Base-by-base conservation (phyloP, 2,888 invertebrate species). In the Tenthredo mesomela region DNA sequence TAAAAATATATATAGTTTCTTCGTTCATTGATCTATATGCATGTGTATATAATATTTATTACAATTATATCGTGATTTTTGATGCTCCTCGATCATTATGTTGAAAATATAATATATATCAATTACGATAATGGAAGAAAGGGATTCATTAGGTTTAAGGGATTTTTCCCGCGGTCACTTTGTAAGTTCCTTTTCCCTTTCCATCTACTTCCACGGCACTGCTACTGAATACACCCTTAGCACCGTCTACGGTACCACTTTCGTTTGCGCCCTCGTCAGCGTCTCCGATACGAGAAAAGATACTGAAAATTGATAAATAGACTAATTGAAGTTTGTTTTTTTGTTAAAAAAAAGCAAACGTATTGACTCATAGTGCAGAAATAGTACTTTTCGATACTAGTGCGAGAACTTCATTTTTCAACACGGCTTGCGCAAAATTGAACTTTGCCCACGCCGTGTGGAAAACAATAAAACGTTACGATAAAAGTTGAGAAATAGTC, bases 161-260 rank as follows among this genome's bases (percentile, higher is more conserved):
- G 47, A 90, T 88, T 91, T 94, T 94, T 85, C 94, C 94, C 4
- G 94, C 94, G 82, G 94, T 91, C 0, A 94, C 94, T 37, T 93
- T 92, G 89, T 94, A 95, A 78, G 93, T 92, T 84, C 95, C 94
- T 89, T 94, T 94, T 78, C 95, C 95, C 61, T 92, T 89, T 10
- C 92, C 91, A 86, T 94, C 94, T 43, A 94, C 90, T 6, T 93
- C 92, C 4, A 94, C 92, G 4, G 94, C 93, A 86, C 94, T 94
- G 67, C 93, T 93, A 88, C 94, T 94, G 91, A 93, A 94, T 25
- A 94, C 94, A 1, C 94, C 95, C 70, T 93, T 93, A 7, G 93
- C 93, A 18, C 94, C 94, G 61, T 91, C 89, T 18, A 94, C 93
- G 15, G 90, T 90, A 21, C 94, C 94, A 29, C 93, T 91, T 15